Base-by-base conservation (phyloP, 2,888 invertebrate species). In the Lymantria monacha region DNA sequence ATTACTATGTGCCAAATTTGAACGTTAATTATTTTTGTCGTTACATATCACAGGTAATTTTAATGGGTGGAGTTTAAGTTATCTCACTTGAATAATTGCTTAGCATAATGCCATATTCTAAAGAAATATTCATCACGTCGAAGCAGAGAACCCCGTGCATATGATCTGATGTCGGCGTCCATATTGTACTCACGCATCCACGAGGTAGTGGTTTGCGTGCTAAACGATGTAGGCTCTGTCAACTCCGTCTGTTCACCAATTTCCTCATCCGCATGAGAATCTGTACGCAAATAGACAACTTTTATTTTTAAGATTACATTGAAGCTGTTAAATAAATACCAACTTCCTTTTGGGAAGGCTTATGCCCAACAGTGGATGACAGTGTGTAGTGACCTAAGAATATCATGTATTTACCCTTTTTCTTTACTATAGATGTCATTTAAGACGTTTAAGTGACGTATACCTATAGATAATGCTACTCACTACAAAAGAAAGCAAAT, bases 61-160 rank as follows among this genome's bases (percentile, higher is more conserved):
- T 69, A 69, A 62, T 89, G 79, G 94, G 93, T 55, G 52, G 50
- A 55, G 48, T 61, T 49, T 53, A 51, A 48, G 55, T 53, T 57
- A 61, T 67, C 70, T 93, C 93, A 96, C 88, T 96, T 95, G 87
- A 96, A 96, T 57, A 96, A 92, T 82, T 96, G 95, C 72, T 95
- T 95, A 67, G 96, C 96, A 75, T 96, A 95, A 84, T 95, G 95
- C 96, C 96, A 97, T 87, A 98, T 96, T 69, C 96, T 94, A 95
- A 98, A 98, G 95, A 98, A 98, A 92, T 98, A 98, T 89, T 98
- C 98, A 82, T 97, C 97, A 72, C 95, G 94, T 64, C 96, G 93
- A 47, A 97, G 92, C 48, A 98, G 92, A 53, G 95, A 95, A 60
- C 96, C 96, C 66, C 96, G 94, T n/a, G 97, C 96, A 85, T 98